A percentile compares a stretch with the other conserved stretches of the same genome.
Conservation (phyloP, 2,888 invertebrate species). For the Tetranychus truncatus region DNA sequence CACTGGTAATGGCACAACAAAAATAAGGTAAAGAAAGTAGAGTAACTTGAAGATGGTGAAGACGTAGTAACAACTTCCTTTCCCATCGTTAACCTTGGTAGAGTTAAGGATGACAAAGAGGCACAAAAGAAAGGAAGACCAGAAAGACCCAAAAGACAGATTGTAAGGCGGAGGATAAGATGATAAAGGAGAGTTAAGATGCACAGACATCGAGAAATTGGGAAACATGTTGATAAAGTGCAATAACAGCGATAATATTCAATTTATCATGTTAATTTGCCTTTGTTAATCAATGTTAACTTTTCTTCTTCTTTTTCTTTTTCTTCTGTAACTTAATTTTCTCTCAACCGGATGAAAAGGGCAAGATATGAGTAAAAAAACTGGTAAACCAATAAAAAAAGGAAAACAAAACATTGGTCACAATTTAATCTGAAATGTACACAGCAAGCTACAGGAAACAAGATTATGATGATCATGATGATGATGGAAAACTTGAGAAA, state of each 20-base stretch:
- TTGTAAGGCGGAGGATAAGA: neutral
- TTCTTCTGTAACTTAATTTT: too few relatives aligned
- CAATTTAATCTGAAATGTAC: neutral
- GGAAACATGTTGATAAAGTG: neutral
- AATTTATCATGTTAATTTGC: too few relatives aligned
- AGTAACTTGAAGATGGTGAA: slow-evolving; percentile 4
- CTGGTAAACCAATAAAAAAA: neutral
- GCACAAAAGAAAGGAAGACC: neutral
- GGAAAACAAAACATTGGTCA: neutral
- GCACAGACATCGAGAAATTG: neutral
- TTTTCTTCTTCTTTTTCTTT: too few relatives aligned
- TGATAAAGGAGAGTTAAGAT: neutral
- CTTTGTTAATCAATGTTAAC: too few relatives aligned
- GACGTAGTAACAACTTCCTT: neutral
- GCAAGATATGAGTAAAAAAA: neutral
- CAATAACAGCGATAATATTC: too few relatives aligned
- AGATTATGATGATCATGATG: neutral
- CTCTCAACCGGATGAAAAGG: too few relatives aligned
- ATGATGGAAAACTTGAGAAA: neutral
- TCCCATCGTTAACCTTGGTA: neutral
- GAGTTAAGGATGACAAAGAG: neutral
- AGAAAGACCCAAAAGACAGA: neutral
- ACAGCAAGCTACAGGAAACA: neutral
- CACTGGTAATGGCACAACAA: neutral
- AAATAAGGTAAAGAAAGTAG: neutral